A percentile compares a stretch with the other conserved stretches of the same genome.
Evolutionary conservation across 2,888 invertebrate species (phyloP).

Genomic region (Agrochola litura): DNA sequence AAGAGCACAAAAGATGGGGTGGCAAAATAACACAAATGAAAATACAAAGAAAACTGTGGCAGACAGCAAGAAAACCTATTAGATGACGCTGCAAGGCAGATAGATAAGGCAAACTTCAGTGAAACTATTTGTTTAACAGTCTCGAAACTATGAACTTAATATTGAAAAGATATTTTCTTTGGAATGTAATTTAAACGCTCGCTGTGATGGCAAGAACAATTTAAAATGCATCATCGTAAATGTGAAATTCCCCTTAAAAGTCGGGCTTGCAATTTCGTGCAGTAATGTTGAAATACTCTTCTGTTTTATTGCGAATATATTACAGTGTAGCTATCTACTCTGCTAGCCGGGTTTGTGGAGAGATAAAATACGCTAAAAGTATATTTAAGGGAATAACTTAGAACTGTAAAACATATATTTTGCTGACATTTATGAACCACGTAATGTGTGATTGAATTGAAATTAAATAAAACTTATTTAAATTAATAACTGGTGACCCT

Average conservation of each 20-base stretch:
- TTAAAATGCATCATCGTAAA: conserved; percentile 57
- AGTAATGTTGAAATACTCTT: conserved; percentile 28
- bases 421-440: not conserved
- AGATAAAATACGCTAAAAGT: conserved; percentile 24
- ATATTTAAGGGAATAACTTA: conserved; percentile 30
- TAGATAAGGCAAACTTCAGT: conserved; percentile 31
- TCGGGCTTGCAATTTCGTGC: conserved; percentile 35
- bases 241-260: conserved; percentile 41
- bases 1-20: not conserved
- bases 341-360: conserved; percentile 4
- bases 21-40: conserved; percentile 19
- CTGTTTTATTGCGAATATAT: conserved; percentile 44
- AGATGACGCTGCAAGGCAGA: conserved; percentile 29
- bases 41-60: conserved; percentile 26
- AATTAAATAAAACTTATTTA: not conserved
- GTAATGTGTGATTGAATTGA: conserved; percentile 4
- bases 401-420: conserved; percentile 8
- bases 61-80: conserved; percentile 26
- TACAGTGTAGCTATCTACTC: conserved; percentile 21
- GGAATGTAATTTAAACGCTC: conserved; percentile 40
- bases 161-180: conserved; percentile 49
- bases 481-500: not conserved
- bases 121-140: conserved; percentile 36
- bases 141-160: conserved; percentile 45
- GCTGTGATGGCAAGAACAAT: conserved; percentile 32